Evolutionary conservation across 2,797 vertebrate species (phyloP), one percentile per base, ranked within the genome.

Genomic region (Sebastes oblongus): DNA sequence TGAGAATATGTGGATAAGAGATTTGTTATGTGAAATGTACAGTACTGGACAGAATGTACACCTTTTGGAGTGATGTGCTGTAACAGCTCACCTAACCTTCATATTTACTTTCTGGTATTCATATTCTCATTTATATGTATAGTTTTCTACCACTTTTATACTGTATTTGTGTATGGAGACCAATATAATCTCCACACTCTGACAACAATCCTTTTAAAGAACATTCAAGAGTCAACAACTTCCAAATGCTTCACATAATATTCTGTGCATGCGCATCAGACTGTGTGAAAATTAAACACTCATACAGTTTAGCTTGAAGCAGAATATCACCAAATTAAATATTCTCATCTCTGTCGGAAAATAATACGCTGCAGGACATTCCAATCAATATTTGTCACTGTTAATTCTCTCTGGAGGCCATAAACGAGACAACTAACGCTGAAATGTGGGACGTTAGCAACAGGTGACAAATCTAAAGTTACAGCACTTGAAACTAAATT

Each of bases 271-370:
- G 58, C 2, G 25, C 67, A 42, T 81, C 83, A 50, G 61, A 27
- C 4, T 39, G 32, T 76, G 75, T 70, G 71, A 27, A 90, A 88
- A 84, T 87, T 36, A 84, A 88, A 85, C 69, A 85, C 77, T 80
- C 66, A 6, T 50, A 24, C 25, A 76, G 39, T 80, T 76, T 88
- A 11, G 69, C 88, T 89, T 34, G 54, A 78, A 86, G 89, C 78
- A 72, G 55, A 92, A 91, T 84, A 75, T 79, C 24, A 70, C 27
- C 71, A 75, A 88, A 91, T 92, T 77, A 85, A 88, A 84, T 67
- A 86, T 87, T 85, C 67, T 68, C 78, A 36, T 89, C 67, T 87
- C 65, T 55, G 56, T 65, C 4, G 5, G 78, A 84, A 71, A 70
- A 36, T 24, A 68, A 75, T 66, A 72, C 1, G 30, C 90, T 20